Percentiles rank a stretch among this genome's conserved stretches.
Evolutionary conservation across 1,140 invertebrate species (phyloP).

Genomic region (Camponotus floridanus): DNA sequence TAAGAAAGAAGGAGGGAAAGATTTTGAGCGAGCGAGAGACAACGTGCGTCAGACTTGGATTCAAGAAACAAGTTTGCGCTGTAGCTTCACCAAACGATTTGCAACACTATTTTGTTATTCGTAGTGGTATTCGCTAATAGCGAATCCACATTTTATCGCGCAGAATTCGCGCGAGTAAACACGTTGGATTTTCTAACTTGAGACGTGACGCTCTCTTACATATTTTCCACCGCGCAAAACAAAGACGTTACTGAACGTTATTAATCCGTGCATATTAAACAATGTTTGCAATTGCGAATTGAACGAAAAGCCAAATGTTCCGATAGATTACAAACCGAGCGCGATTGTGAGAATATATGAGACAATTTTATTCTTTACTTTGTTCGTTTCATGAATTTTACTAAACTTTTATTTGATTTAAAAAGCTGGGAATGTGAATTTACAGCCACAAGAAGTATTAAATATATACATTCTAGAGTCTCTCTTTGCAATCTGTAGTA

Average conservation of each 20-base stretch:
- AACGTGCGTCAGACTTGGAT: constrained; percentile 2
- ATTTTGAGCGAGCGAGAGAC: neutral
- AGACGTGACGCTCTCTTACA: neutral
- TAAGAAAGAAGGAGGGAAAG: neutral
- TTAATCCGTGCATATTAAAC: neutral
- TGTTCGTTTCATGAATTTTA: too few relatives aligned
- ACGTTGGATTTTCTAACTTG: neutral
- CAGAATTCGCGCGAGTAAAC: constrained; percentile 10
- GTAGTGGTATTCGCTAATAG: constrained; percentile 15
- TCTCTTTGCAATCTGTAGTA: too few relatives aligned
- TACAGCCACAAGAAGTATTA: too few relatives aligned
- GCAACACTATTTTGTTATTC: constrained; percentile 3
- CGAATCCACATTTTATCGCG: constrained; percentile 27
- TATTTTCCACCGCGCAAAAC: neutral
- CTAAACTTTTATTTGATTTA: too few relatives aligned
- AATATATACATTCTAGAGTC: too few relatives aligned
- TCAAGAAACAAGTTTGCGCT: constrained; percentile 43
- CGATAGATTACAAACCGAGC: too few relatives aligned
- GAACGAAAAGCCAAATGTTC: neutral
- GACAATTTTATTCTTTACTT: too few relatives aligned
- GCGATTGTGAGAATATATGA: too few relatives aligned
- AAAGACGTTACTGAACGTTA: neutral
- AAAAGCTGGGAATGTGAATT: too few relatives aligned
- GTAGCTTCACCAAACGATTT: constrained; percentile 2
- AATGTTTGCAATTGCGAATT: too few relatives aligned